Percentiles rank a stretch among this genome's conserved stretches.
phyloP scores from a whole-genome alignment of 2,888 invertebrate genomes.

The Drosophila paracracens region DNA sequence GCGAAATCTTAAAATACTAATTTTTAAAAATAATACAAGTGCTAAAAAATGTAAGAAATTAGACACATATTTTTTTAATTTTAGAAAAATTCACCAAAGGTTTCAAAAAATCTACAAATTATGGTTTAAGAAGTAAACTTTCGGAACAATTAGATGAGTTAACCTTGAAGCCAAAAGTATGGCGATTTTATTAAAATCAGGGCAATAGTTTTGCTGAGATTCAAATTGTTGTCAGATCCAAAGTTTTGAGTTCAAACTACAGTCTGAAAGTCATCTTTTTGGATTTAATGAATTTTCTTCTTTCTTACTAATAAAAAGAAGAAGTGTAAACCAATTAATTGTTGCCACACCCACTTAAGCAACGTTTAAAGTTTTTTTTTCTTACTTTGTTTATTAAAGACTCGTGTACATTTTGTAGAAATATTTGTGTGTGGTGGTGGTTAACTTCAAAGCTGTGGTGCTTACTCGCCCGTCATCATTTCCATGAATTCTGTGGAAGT shows the following conservation, averaged over 20 bases:
- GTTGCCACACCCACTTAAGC: slow-evolving; percentile 1
- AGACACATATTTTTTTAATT: not conserved
- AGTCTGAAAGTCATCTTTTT: not conserved
- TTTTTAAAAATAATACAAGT: not conserved
- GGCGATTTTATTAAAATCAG: not conserved
- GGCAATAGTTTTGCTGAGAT: not conserved
- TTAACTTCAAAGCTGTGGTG: slow-evolving; percentile 7
- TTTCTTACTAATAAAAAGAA: not conserved
- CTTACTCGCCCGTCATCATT: slow-evolving; percentile 97
- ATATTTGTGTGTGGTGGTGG: slow-evolving; percentile 16
- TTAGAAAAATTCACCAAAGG: not conserved
- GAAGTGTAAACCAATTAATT: not conserved
- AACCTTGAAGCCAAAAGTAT: not conserved
- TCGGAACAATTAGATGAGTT: not conserved
- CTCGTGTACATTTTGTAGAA: slow-evolving; percentile 15
- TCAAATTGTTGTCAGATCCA: not conserved
- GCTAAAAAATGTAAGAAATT: fast-evolving
- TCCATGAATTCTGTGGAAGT: slow-evolving; percentile 94
- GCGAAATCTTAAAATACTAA: not conserved
- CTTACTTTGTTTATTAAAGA: slow-evolving; percentile 24
- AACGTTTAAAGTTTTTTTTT: not conserved
- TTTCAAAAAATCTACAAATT: not conserved
- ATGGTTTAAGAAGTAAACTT: not conserved
- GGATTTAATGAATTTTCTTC: not conserved
- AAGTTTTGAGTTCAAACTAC: not conserved